phyloP scores from a whole-genome alignment of 2,797 vertebrate species.

The Leptatherina wallacei region DNA sequence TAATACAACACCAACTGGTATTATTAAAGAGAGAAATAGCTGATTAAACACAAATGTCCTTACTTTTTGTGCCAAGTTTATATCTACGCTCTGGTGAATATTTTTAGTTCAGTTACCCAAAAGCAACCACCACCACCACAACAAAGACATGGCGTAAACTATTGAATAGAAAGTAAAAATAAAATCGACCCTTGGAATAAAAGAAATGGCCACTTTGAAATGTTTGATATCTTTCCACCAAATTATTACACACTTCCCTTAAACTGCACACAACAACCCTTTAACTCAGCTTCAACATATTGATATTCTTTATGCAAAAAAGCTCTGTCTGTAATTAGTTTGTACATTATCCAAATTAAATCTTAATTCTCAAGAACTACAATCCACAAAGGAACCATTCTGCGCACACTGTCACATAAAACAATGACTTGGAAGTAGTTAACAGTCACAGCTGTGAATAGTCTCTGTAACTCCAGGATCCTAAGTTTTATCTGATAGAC shows the following conservation, averaged over 20 bases:
- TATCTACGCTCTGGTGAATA: not conserved
- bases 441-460: constrained; percentile 14
- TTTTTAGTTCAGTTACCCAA: not conserved
- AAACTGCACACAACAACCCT: constrained; percentile 15
- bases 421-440: constrained; percentile 28
- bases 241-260: constrained; percentile 14
- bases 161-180: not conserved
- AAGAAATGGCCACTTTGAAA: not conserved
- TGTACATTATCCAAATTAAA: constrained; percentile 53
- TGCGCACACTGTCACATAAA: constrained; percentile 12
- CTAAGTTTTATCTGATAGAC: not conserved
- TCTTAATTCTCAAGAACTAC: constrained; percentile 32
- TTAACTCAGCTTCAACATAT: constrained; percentile 42
- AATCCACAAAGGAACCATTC: constrained; percentile 18
- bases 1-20: no score
- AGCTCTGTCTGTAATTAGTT: constrained; percentile 45
- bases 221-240: constrained; percentile 8
- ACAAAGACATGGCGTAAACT: not conserved
- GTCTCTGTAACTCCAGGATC: constrained; percentile 11
- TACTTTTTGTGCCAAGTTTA: no score
- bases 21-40: no score
- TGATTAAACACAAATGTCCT: no score
- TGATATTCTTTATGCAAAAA: constrained; percentile 41
- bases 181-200: not conserved
- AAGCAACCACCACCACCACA: not conserved